Evolutionary conservation across 2,888 invertebrate genomes (phyloP), one percentile per base, ranked within the genome.

Genomic region (Tetragonisca angustula): DNA sequence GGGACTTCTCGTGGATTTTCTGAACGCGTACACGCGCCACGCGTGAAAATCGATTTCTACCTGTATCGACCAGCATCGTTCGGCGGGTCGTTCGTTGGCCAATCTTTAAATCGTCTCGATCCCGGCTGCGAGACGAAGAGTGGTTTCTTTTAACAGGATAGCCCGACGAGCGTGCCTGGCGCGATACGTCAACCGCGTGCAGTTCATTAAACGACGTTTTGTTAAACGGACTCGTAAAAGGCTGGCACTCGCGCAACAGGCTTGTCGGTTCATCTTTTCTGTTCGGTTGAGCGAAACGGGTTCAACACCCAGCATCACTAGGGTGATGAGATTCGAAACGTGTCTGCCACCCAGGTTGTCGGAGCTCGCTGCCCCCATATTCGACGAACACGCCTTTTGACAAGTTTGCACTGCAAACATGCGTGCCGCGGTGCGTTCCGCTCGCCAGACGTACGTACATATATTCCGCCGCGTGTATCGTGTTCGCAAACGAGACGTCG

Each of bases 361-460:
- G 76, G 81, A 70, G 75, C 79, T 54, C 72, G 27, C 78, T 78
- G 81, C 76, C 83, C 69, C 72, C 77, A 73, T 82, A 71, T 81
- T 69, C 77, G 80, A 83, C 80, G 80, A 81, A 68, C 84, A 86
- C 81, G 80, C 87, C 69, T 84, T 86, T 90, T 91, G 93, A 93
- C 93, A 91, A 91, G 92, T 93, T 93, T 92, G 93, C 92, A 85
- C 88, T 85, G 90, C 87, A 91, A 91, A 91, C 92, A 93, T 92
- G 92, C 88, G 92, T 88, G 91, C 91, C 88, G 86, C 76, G 72
- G 61, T 80, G 75, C 86, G 79, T 89, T 83, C 76, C 78, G 75
- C 65, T 62, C 81, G 88, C 83, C 85, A 83, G 89, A 43, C 32
- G 19, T 56, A 49, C 87, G 17, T 52, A 17, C 17, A 1, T 27